These are phyloP conservation scores for Aphelocoma californica DNA, from an alignment of 2,797 vertebrate species.

Conservation along the genomic window DNA sequence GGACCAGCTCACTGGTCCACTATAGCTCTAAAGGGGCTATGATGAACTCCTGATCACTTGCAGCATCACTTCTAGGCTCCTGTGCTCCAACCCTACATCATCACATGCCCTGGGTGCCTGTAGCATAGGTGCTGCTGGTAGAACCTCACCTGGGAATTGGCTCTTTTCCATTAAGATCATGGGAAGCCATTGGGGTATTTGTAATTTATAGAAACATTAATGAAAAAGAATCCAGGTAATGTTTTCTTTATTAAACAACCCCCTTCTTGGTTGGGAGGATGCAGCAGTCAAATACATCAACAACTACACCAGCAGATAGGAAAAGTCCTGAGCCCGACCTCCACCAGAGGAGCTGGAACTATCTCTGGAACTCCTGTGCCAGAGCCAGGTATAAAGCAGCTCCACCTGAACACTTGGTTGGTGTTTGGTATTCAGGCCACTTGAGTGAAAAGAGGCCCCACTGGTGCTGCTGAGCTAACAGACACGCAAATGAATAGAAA, in stretches of 20 bases:
- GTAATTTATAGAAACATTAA: background rate
- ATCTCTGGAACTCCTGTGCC: background rate
- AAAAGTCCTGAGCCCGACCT: background rate
- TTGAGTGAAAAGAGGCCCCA: background rate
- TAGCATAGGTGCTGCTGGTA: background rate
- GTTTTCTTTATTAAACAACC: background rate
- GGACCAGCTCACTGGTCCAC: background rate
- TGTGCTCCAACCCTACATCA: background rate
- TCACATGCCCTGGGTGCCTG: background rate
- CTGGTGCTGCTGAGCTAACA: background rate
- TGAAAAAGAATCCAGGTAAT: background rate
- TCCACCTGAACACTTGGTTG: background rate
- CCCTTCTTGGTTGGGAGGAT: background rate
- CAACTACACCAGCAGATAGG: background rate
- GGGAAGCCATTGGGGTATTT: background rate
- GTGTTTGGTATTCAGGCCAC: background rate
- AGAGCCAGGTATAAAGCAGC: background rate
- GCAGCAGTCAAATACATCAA: background rate
- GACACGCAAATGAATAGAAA: background rate
- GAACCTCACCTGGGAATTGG: background rate
- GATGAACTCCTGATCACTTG: background rate
- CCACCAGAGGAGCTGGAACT: background rate
- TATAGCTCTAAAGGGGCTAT: background rate
- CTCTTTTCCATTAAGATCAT: background rate
- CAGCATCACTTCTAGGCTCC: background rate